Conservation (phyloP, 1,140 invertebrate species). For the Hyphantria cunea region DNA sequence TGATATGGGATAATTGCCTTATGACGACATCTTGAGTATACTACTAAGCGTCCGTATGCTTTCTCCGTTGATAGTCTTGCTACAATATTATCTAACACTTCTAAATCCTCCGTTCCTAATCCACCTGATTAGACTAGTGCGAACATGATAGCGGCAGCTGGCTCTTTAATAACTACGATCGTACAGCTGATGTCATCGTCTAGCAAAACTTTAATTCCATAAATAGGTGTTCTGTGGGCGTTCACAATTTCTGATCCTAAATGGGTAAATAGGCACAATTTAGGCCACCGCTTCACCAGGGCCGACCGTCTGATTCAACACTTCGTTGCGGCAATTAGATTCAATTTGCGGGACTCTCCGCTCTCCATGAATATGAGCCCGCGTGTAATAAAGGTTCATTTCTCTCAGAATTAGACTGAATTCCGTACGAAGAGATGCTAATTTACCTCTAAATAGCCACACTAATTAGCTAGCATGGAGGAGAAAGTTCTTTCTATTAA, state of each 20-base stretch:
- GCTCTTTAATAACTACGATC: slow-evolving; percentile 11
- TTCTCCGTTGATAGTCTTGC: no score
- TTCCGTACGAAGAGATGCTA: slow-evolving; percentile 30
- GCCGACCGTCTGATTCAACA: slow-evolving; percentile 73
- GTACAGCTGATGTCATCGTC: slow-evolving; percentile 44
- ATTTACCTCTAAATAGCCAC: slow-evolving; percentile 32
- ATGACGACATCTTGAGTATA: no score
- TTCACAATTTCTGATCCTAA: slow-evolving; percentile 58
- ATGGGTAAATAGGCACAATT: slow-evolving; percentile 76
- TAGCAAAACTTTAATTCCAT: slow-evolving; percentile 45
- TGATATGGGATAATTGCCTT: no score
- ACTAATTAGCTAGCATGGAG: slow-evolving; percentile 28
- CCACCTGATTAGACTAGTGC: background rate
- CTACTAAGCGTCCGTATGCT: no score
- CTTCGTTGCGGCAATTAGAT: slow-evolving; percentile 79
- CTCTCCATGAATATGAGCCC: slow-evolving; percentile 57
- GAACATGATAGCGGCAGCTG: slow-evolving; percentile 21
- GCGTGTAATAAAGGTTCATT: slow-evolving; percentile 66
- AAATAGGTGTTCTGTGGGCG: slow-evolving; percentile 71
- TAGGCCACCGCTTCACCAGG: slow-evolving; percentile 58
- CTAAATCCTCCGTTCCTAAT: slow-evolving; percentile 6
- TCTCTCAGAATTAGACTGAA: slow-evolving; percentile 60
- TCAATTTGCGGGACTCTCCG: slow-evolving; percentile 66
- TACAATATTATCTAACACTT: no score
- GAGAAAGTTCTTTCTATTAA: slow-evolving; percentile 28